Percentiles rank a stretch among this genome's conserved stretches.
Evolutionary conservation across 2,797 vertebrate species (phyloP).

Genomic region (Tangara arthus): DNA sequence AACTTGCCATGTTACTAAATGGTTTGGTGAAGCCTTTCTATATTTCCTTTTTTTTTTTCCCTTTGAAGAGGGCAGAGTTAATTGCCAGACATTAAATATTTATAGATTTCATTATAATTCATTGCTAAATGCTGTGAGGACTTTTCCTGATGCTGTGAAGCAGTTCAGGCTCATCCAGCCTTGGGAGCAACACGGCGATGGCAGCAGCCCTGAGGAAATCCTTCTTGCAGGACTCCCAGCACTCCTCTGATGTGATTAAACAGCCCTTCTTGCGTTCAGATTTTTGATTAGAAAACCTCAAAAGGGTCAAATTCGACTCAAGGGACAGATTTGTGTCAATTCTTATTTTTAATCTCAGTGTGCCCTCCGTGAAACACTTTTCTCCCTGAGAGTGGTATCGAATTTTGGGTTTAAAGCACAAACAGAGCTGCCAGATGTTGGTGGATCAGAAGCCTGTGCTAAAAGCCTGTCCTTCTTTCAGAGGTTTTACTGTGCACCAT

Average conservation of each 20-base stretch:
- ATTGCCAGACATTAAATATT: constrained; percentile 40
- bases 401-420: neutral
- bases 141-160: neutral
- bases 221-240: neutral
- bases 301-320: neutral
- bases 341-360: neutral
- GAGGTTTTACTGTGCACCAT: fast-evolving
- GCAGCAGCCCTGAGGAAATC: neutral
- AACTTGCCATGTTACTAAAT: neutral
- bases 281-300: constrained; percentile 5
- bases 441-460: neutral
- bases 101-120: neutral
- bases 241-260: neutral
- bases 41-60: neutral
- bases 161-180: neutral
- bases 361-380: neutral
- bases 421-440: neutral
- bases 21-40: neutral
- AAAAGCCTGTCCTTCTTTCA: neutral
- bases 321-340: neutral
- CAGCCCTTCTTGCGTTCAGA: neutral
- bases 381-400: fast-evolving
- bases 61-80: constrained; percentile 14
- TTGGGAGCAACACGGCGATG: fast-evolving
- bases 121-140: neutral